Evolutionary conservation across 1,140 invertebrate species (phyloP).

Genomic region (Calephelis virginiensis): DNA sequence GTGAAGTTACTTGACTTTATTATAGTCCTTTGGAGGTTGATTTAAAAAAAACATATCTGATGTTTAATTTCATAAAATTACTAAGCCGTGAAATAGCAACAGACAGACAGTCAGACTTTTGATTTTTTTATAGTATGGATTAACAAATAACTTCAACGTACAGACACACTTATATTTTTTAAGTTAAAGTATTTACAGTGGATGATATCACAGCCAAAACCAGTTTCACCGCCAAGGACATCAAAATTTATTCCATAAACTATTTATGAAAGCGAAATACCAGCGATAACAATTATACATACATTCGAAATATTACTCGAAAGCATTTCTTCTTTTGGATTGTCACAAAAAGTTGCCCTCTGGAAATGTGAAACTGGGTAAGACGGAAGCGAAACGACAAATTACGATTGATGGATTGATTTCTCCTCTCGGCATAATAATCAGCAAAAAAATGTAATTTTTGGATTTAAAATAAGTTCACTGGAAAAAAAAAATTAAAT

Average conservation of each 20-base stretch:
- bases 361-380: neutral
- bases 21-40: too few relatives aligned
- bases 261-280: slow-evolving; percentile 14
- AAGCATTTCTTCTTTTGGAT: slow-evolving; percentile 13
- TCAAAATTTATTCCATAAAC: neutral
- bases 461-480: neutral
- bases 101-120: too few relatives aligned
- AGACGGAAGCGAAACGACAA: neutral
- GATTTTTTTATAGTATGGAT: too few relatives aligned
- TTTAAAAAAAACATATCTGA: too few relatives aligned
- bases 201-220: neutral
- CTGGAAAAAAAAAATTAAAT: neutral
- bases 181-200: too few relatives aligned
- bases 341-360: neutral
- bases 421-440: neutral
- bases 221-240: neutral
- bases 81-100: too few relatives aligned
- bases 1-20: too few relatives aligned
- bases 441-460: neutral
- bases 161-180: too few relatives aligned
- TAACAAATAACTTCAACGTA: too few relatives aligned
- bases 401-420: neutral
- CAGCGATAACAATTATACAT: slow-evolving; percentile 4
- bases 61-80: too few relatives aligned
- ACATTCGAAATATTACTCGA: neutral